Percentiles rank a stretch among this genome's conserved stretches.
Conservation (phyloP, 2,113 vertebrate genomes). For the cattle (Bos taurus) region DNA sequence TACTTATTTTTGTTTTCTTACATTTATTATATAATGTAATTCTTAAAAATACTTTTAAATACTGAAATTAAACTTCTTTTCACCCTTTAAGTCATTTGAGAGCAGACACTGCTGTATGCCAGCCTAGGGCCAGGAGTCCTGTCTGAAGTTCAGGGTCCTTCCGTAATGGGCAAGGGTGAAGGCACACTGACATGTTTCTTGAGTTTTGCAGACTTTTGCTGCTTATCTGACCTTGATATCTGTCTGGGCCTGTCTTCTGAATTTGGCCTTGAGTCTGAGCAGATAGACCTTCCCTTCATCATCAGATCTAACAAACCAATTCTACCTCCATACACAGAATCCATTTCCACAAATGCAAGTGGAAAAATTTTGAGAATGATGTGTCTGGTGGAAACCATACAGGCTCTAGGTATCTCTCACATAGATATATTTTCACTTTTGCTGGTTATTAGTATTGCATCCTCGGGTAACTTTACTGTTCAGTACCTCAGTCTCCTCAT, state of each 20-base stretch:
- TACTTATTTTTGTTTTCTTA: neutral
- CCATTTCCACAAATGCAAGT: neutral
- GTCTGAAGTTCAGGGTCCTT: neutral
- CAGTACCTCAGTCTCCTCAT: neutral
- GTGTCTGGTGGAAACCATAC: neutral
- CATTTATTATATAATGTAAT: neutral
- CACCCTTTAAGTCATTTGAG: neutral
- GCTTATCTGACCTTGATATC: neutral
- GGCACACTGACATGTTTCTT: neutral
- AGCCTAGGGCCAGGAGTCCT: neutral
- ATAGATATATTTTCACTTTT: neutral
- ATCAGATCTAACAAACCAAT: neutral
- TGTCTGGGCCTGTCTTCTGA: neutral
- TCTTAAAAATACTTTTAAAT: neutral
- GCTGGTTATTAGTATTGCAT: neutral
- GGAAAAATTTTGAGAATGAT: neutral
- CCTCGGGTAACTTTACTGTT: neutral
- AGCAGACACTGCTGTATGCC: neutral
- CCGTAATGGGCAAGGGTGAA: neutral
- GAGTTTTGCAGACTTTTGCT: neutral
- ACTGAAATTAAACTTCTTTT: neutral
- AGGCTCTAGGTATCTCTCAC: neutral
- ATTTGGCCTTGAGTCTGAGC: neutral
- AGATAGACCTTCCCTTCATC: neutral
- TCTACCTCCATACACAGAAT: neutral